Evolutionary conservation across 2,113 vertebrate species (phyloP), one percentile per base, ranked within the genome.

Genomic region (Cottus gobio): DNA sequence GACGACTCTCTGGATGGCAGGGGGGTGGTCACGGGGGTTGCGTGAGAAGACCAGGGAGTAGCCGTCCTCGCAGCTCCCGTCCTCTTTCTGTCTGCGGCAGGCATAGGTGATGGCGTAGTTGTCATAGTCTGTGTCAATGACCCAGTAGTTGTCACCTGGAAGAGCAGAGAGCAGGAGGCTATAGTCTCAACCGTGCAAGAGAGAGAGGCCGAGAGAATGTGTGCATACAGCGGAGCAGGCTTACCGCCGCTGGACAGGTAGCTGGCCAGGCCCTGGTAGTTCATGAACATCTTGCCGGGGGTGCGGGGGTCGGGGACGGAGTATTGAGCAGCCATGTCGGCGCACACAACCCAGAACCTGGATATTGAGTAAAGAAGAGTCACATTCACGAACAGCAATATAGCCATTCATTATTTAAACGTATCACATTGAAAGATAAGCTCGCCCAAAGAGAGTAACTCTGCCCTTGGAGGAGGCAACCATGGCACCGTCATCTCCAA

Each of bases 111-210:
- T 94, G 80, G 97, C 96, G 12, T 97, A 97, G 93, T 96, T 96
- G 46, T 97, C 95, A 0, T 98, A 98, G 92, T 98, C 97, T 0
- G 97, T 97, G 91, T 97, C 97, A 22, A 97, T 97, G 83, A 98
- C 88, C 97, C 97, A 97, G 93, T 97, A 97, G 93, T 97, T 96
- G 90, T 98, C 97, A 44, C 96, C 97, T 85, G 71, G 39, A 76
- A 12, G 46, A 66, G n/a, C 67, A 58, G n/a, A 24, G 36, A 62
- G 36, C 5, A 16, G 65, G 31, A 48, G 1, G 36, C 83, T 0
- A n/a, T n/a, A 64, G 34, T 50, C n/a, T 54, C 34, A 37, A 3
- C 2, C 64, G 24, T 39, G 20, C 31, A 7, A 16, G 28, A 70
- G 28, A 70, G 18, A 4, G 13, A 39, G 42, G 9, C 3, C 0